These are phyloP conservation scores for Anodontia alba DNA, from an alignment of 2,888 invertebrate species.

Conservation along the genomic window DNA sequence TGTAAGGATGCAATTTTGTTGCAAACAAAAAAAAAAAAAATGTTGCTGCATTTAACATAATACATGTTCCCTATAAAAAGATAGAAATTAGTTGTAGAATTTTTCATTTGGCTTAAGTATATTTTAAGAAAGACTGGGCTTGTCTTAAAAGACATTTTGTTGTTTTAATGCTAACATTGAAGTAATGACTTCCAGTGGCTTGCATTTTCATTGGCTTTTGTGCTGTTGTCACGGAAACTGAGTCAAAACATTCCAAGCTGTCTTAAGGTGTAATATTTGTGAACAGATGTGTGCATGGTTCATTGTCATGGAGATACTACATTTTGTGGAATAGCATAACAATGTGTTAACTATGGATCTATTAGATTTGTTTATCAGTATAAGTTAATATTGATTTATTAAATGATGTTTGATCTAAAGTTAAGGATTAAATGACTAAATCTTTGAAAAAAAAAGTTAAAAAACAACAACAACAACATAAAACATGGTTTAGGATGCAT, in stretches of 20 bases:
- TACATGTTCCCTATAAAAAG: no score
- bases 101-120: no score
- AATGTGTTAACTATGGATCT: neutral
- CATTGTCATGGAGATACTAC: neutral
- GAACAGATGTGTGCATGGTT: constrained; percentile 28
- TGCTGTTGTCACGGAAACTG: constrained; percentile 14
- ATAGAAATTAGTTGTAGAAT: no score
- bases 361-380: no score
- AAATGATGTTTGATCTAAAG: neutral
- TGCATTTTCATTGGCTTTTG: neutral
- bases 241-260: constrained; percentile 22
- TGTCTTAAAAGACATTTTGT: neutral
- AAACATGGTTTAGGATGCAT: no score
- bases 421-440: no score
- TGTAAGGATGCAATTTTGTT: no score
- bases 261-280: neutral
- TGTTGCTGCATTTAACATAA: no score
- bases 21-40: no score
- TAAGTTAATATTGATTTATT: neutral
- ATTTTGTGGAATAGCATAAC: neutral
- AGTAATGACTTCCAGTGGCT: neutral
- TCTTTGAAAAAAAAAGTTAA: no score
- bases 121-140: no score
- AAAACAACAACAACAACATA: no score
- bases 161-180: neutral